Percentiles rank a stretch among this genome's conserved stretches.
phyloP scores from a whole-genome alignment of 35 echinoderm and acorn worm species.

The Anneissia japonica region DNA sequence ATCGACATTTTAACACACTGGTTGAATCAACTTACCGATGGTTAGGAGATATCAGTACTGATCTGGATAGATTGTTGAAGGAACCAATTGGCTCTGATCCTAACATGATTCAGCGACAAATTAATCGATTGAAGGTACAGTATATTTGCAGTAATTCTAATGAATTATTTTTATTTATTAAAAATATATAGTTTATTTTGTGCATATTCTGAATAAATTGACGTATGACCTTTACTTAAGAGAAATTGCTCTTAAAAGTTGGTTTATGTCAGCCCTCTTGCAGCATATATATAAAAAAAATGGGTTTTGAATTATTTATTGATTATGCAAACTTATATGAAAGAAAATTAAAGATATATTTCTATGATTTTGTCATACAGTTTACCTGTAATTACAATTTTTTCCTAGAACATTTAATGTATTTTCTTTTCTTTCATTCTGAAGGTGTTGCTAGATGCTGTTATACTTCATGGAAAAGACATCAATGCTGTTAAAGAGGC shows the following conservation, averaged over 20 bases:
- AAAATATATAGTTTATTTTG: background rate
- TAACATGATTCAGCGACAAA: constrained; percentile 80
- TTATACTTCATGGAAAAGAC: constrained; percentile 80
- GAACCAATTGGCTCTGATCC: constrained; percentile 86
- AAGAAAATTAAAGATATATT: too few relatives aligned
- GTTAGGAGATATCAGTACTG: constrained; percentile 44
- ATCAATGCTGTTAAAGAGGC: constrained; percentile 66
- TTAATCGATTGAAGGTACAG: constrained; percentile 61
- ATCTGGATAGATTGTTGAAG: constrained; percentile 58
- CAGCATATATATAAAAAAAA: too few relatives aligned
- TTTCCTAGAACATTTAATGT: background rate
- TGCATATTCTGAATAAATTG: too few relatives aligned
- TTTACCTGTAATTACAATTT: too few relatives aligned
- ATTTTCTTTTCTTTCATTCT: constrained; percentile 7
- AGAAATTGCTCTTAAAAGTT: too few relatives aligned
- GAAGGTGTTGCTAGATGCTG: constrained; percentile 77
- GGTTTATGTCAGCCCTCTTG: too few relatives aligned
- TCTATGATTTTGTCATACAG: too few relatives aligned
- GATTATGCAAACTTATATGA: too few relatives aligned
- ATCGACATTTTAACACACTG: constrained; percentile 61
- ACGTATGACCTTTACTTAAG: too few relatives aligned
- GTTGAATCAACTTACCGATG: constrained; percentile 42
- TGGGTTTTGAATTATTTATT: too few relatives aligned
- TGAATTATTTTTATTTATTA: too few relatives aligned
- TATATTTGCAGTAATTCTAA: too few relatives aligned